These are phyloP conservation scores for Bombus affinis DNA, from an alignment of 1,140 invertebrate genomes.

Conservation along the genomic window DNA sequence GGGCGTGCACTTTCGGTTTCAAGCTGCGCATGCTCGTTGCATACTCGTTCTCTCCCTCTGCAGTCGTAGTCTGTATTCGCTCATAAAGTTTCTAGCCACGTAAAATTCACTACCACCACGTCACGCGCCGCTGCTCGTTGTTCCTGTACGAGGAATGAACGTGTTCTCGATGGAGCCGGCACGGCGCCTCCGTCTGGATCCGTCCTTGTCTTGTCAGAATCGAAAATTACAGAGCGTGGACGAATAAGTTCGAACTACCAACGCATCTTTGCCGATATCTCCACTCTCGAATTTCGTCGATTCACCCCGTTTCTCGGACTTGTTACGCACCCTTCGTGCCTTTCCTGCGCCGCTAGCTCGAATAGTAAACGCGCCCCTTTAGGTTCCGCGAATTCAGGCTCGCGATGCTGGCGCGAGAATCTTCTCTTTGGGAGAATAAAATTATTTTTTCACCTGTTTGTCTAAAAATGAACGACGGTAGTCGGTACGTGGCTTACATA, in stretches of 20 bases:
- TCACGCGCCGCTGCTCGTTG: conserved; percentile 11
- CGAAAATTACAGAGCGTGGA: conserved; percentile 69
- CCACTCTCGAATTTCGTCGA: background rate
- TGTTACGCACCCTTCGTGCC: background rate
- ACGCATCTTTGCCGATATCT: background rate
- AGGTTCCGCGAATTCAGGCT: conserved; percentile 25
- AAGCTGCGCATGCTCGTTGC: conserved; percentile 72
- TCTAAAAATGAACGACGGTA: background rate
- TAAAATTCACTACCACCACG: conserved; percentile 50
- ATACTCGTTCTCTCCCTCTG: conserved; percentile 39
- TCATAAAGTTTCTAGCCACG: conserved; percentile 58
- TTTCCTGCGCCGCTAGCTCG: background rate
- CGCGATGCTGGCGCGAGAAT: too few relatives aligned
- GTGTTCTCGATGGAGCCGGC: conserved; percentile 7
- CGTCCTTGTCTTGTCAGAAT: conserved; percentile 57
- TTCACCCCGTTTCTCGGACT: conserved; percentile 4
- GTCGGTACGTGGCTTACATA: background rate
- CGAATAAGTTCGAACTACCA: background rate
- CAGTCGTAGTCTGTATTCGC: conserved; percentile 46
- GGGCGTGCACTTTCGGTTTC: conserved; percentile 81
- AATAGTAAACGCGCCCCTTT: conserved; percentile 43
- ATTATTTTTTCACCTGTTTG: background rate
- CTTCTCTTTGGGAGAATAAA: background rate
- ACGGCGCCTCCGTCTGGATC: conserved; percentile 25
- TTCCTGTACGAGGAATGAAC: background rate